phyloP scores from a whole-genome alignment of 2,797 vertebrate species.

The Diceros bicornis region DNA sequence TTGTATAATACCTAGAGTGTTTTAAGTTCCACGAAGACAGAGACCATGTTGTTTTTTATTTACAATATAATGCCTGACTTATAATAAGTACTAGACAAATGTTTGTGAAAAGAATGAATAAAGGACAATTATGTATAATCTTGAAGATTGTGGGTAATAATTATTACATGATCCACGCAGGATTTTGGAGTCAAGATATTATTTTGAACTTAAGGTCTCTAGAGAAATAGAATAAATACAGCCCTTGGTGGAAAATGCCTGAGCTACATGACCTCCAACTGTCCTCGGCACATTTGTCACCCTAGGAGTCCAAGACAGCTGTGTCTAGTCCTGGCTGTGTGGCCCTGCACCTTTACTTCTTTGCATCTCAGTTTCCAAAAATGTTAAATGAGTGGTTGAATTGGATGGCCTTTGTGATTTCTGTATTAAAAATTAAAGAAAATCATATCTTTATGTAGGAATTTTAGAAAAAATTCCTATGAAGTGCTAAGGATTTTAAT shows the following conservation, averaged over 20 bases:
- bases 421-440: background rate
- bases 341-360: background rate
- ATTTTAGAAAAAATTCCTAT: background rate
- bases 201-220: background rate
- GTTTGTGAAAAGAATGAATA: constrained; percentile 19
- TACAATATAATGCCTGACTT: background rate
- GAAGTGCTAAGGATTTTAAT: background rate
- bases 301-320: background rate
- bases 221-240: background rate
- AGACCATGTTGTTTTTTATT: background rate
- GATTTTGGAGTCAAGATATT: background rate
- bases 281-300: background rate
- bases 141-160: background rate
- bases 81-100: background rate
- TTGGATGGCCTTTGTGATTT: background rate
- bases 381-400: background rate
- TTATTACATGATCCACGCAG: background rate
- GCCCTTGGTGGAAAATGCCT: background rate
- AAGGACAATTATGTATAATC: background rate
- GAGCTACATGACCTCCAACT: background rate
- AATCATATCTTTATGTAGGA: background rate
- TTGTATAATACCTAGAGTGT: background rate
- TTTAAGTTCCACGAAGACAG: background rate
- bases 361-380: background rate
- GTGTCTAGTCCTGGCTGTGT: background rate